phyloP scores from a whole-genome alignment of 2,797 vertebrate species.

The Microctenopoma steveboyesi region DNA sequence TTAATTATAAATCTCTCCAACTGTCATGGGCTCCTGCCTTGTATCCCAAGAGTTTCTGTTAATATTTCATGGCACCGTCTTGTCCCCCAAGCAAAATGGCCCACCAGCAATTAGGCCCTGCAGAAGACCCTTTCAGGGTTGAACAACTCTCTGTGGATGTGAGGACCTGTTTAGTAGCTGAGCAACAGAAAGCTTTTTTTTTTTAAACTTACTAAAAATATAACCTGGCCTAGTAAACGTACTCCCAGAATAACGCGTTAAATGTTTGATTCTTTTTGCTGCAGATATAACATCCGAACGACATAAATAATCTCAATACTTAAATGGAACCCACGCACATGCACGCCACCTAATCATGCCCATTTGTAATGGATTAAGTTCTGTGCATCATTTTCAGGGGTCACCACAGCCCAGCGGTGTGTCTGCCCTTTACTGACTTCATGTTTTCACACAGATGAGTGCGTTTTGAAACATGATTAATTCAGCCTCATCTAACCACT shows the following conservation, averaged over 20 bases:
- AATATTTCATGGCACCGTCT: conserved; percentile 71
- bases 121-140: conserved; percentile 38
- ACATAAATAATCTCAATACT: conserved; percentile 1
- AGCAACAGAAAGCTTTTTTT: neutral
- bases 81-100: conserved; percentile 60
- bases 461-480: conserved; percentile 64
- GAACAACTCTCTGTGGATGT: conserved; percentile 31
- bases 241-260: neutral
- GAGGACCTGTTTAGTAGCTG: conserved; percentile 46
- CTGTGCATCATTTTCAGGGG: conserved; percentile 43
- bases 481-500: conserved; percentile 55
- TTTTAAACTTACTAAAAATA: neutral
- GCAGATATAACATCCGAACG: neutral
- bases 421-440: conserved; percentile 52
- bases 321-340: neutral
- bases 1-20: conserved; percentile 83
- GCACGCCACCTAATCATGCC: conserved; percentile 7
- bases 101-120: conserved; percentile 62
- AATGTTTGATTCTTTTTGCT: neutral
- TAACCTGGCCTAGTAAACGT: neutral
- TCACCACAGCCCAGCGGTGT: conserved; percentile 35
- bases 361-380: conserved; percentile 51
- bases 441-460: conserved; percentile 55
- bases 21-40: conserved; percentile 66
- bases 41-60: conserved; percentile 69